These are phyloP conservation scores for Zygaena filipendulae DNA, from an alignment of 2,888 invertebrate genomes.

Conservation along the genomic window DNA sequence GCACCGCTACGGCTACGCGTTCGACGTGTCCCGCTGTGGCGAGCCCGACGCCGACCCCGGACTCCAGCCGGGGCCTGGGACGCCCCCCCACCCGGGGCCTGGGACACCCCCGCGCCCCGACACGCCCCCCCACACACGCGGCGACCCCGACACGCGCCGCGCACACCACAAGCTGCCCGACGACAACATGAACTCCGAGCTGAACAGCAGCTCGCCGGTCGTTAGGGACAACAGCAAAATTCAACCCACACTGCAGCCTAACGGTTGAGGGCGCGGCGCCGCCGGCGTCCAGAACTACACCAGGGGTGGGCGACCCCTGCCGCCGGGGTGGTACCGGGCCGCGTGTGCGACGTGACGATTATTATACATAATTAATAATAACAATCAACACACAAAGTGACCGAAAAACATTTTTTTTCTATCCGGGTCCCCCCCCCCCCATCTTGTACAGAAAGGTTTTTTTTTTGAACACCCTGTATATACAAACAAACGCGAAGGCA, in stretches of 20 bases:
- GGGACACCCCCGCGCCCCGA: slow-evolving; percentile 29
- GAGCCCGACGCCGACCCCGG: slow-evolving; percentile 42
- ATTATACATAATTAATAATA: neutral
- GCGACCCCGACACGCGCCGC: slow-evolving; percentile 26
- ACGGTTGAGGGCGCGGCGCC: slow-evolving; percentile 38
- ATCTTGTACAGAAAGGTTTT: slow-evolving; percentile 36
- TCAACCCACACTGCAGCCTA: slow-evolving; percentile 53
- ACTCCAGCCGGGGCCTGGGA: slow-evolving; percentile 25
- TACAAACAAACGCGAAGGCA: slow-evolving; percentile 5
- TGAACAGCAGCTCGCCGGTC: slow-evolving; percentile 32
- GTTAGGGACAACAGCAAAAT: slow-evolving; percentile 46
- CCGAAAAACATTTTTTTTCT: too few species aligned
- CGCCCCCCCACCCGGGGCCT: slow-evolving; percentile 27
- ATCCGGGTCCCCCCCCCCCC: too few species aligned
- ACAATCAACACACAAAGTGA: too few species aligned
- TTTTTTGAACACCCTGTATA: too few species aligned
- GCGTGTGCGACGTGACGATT: slow-evolving; percentile 26
- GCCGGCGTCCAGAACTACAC: slow-evolving; percentile 32
- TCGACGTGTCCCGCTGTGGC: slow-evolving; percentile 38
- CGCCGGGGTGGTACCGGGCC: slow-evolving; percentile 20
- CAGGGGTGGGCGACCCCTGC: slow-evolving; percentile 51
- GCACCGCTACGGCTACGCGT: slow-evolving; percentile 29
- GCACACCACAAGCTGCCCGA: slow-evolving; percentile 49
- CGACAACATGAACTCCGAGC: slow-evolving; percentile 58
- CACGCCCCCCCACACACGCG: slow-evolving; percentile 34